phyloP scores from a whole-genome alignment of 2,888 invertebrate genomes.

The Cyclophora albipunctata region DNA sequence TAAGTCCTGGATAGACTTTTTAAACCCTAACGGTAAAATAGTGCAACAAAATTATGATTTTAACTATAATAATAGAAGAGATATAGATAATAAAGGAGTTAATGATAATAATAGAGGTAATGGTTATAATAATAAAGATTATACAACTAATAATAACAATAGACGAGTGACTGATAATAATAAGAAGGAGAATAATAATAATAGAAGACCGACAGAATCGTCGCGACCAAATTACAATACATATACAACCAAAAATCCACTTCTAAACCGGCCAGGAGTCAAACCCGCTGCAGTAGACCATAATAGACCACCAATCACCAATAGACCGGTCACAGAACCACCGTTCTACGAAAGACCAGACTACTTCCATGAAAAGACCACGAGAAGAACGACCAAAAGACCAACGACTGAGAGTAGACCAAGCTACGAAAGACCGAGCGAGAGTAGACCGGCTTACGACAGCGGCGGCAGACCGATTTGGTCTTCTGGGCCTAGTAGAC shows the following conservation, averaged over 20 bases:
- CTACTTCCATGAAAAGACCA: not conserved
- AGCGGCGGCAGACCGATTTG: conserved; percentile 33
- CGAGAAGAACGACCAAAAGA: conserved; percentile 16
- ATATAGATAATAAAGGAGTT: conserved; percentile 5
- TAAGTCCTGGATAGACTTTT: not conserved
- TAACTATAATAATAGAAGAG: conserved; percentile 9
- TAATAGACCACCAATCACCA: conserved; percentile 51
- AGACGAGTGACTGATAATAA: conserved; percentile 1
- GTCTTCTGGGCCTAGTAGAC: conserved; percentile 14
- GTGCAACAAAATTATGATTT: conserved; percentile 1
- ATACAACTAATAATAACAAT: conserved; percentile 4
- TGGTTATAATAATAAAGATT: conserved; percentile 2
- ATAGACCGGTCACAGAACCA: conserved; percentile 32
- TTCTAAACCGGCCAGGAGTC: conserved; percentile 41
- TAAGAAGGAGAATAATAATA: conserved; percentile 8
- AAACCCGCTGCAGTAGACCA: conserved; percentile 39
- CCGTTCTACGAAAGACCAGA: conserved; percentile 3
- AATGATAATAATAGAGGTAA: conserved; percentile 3
- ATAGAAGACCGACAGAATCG: conserved; percentile 10
- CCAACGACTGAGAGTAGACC: conserved; percentile 6
- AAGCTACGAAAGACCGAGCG: conserved; percentile 27
- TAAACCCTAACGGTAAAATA: conserved; percentile 4
- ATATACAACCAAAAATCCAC: conserved; percentile 23
- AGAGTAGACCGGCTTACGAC: conserved; percentile 46
- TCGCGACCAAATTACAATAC: conserved; percentile 7